Evolutionary conservation across 1,140 invertebrate species (phyloP).

Genomic region (Eurytemora carolleeae): DNA sequence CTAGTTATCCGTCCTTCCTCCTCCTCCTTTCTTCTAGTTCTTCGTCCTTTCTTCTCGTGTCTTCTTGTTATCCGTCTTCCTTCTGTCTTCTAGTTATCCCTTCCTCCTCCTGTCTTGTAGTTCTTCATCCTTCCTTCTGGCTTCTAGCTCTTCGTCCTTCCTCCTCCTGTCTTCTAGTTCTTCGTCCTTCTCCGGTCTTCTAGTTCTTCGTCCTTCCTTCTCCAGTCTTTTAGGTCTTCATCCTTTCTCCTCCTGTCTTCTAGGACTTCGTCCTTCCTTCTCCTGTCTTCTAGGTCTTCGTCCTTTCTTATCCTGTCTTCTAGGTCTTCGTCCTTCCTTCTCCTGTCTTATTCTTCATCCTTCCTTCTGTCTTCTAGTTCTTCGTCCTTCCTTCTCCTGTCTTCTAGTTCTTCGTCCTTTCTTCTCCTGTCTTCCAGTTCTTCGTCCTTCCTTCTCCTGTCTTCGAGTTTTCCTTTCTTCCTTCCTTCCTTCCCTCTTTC

Average conservation of each 20-base stretch:
- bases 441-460: background rate
- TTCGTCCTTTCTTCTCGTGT: background rate
- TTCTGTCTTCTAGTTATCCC: background rate
- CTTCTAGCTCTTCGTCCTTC: no score
- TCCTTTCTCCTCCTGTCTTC: no score
- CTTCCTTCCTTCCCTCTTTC: background rate
- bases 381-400: background rate
- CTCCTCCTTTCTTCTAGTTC: background rate
- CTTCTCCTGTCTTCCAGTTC: background rate
- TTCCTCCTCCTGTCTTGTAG: no score
- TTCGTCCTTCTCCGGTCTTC: no score
- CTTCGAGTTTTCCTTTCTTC: background rate
- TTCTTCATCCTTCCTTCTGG: no score
- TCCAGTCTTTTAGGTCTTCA: no score
- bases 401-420: background rate
- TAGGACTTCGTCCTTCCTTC: no score
- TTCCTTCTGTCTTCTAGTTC: background rate
- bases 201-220: no score
- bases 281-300: no score
- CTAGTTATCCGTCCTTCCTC: background rate
- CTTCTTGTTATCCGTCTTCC: background rate
- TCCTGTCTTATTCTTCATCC: background rate
- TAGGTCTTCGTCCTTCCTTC: no score
- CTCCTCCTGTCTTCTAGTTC: no score
- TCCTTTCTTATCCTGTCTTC: no score